Evolutionary conservation across 1,140 invertebrate species (phyloP).

Genomic region (Zaprionus kolodkinae): DNA sequence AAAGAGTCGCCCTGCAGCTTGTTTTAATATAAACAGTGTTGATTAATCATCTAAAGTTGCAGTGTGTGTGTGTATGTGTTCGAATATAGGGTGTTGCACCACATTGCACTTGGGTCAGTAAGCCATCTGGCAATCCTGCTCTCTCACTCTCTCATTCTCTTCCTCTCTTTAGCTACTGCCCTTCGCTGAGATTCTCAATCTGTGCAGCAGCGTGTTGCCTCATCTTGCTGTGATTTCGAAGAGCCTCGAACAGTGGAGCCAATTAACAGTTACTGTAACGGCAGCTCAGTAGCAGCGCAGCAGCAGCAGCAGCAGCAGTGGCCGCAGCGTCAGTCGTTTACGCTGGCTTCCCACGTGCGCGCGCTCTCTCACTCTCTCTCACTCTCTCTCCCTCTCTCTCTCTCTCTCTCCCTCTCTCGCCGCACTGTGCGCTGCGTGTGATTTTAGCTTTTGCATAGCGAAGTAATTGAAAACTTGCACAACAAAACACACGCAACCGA

Average conservation of each 20-base stretch:
- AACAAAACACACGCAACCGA: conserved; percentile 36
- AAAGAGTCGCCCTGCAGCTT: no score
- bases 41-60: no score
- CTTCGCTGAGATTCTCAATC: neutral
- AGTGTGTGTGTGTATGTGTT: no score
- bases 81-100: no score
- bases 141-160: no score
- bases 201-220: neutral
- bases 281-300: neutral
- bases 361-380: neutral
- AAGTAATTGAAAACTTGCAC: conserved; percentile 69
- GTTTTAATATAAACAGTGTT: no score
- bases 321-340: conserved; percentile 30
- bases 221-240: conserved; percentile 1
- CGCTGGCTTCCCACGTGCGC: neutral
- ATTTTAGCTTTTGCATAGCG: conserved; percentile 50
- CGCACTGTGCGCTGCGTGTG: conserved; percentile 21
- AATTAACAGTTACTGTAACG: conserved; percentile 61
- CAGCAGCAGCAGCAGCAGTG: conserved; percentile 14
- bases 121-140: no score
- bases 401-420: neutral
- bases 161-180: no score
- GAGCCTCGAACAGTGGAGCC: conserved; percentile 41
- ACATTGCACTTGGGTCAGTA: no score
- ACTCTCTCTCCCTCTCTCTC: neutral